Conservation (phyloP, 1,140 invertebrate genomes). For the Ganaspis sp. region DNA sequence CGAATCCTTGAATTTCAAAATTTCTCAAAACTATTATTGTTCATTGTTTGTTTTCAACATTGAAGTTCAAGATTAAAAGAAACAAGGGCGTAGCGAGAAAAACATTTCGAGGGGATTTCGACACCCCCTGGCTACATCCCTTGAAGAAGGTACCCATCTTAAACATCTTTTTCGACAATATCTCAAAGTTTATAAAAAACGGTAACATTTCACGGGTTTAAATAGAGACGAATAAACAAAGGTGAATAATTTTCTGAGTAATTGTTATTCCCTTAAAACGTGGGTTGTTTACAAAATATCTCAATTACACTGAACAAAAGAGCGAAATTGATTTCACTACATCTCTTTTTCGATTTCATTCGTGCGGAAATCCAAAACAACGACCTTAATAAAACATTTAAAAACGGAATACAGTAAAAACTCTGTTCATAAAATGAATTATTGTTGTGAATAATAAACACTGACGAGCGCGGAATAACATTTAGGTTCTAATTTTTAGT, state of each 20-base stretch:
- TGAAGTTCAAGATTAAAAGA: no score
- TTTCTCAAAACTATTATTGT: no score
- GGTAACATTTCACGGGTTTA: no score
- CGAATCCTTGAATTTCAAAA: no score
- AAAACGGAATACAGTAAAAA: neutral
- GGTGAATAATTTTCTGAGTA: neutral
- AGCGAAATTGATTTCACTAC: neutral
- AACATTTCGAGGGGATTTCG: no score
- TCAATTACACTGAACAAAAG: neutral
- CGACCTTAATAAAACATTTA: neutral
- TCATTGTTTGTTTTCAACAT: no score
- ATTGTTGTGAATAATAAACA: conserved; percentile 17
- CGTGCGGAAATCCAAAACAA: conserved; percentile 11
- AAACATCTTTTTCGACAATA: no score
- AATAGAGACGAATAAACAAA: neutral
- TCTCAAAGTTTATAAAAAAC: no score
- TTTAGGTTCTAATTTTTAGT: neutral
- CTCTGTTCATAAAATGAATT: neutral
- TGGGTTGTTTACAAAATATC: neutral
- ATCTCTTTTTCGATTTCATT: neutral
- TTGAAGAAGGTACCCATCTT: no score
- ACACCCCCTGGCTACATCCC: no score
- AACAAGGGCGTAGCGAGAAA: no score
- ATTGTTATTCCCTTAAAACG: conserved; percentile 1
- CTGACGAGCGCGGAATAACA: neutral